A percentile compares a stretch with the other conserved stretches of the same genome.
Evolutionary conservation across 2,797 vertebrate species (phyloP).

Genomic region (Sebastiscus tertius): DNA sequence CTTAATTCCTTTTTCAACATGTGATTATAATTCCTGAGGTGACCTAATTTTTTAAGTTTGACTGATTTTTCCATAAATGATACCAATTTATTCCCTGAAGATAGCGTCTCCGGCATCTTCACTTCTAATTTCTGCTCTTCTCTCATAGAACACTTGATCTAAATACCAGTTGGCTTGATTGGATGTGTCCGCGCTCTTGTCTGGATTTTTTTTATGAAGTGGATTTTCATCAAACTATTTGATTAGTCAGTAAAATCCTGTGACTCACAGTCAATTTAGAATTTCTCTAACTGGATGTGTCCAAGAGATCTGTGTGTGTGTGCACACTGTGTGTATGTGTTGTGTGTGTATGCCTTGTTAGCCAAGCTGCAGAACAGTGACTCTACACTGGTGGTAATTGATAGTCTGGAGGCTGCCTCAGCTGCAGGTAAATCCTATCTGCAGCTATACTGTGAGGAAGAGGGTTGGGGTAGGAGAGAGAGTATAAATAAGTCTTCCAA

Average conservation of each 20-base stretch:
- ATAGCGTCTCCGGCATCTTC: slow-evolving; percentile 21
- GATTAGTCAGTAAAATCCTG: slow-evolving; percentile 45
- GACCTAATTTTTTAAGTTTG: slow-evolving; percentile 4
- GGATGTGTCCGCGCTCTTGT: slow-evolving; percentile 3
- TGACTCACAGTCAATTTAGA: slow-evolving; percentile 29
- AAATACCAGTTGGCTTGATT: slow-evolving; percentile 38
- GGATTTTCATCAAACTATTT: slow-evolving; percentile 36
- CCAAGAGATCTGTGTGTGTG: slow-evolving; percentile 11
- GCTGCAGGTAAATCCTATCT: slow-evolving; percentile 83
- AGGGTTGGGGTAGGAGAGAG: slow-evolving; percentile 23
- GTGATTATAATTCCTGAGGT: background rate
- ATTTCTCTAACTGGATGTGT: slow-evolving; percentile 49
- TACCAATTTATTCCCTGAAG: slow-evolving; percentile 11
- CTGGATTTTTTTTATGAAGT: slow-evolving; percentile 4
- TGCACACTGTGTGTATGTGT: background rate
- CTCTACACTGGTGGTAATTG: slow-evolving; percentile 81
- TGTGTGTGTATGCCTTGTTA: slow-evolving; percentile 56
- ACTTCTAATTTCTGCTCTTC: slow-evolving; percentile 7
- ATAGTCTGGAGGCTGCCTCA: slow-evolving; percentile 82
- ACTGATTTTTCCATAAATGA: background rate
- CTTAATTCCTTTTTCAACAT: background rate
- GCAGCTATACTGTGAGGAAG: slow-evolving; percentile 67
- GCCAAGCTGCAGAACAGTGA: slow-evolving; percentile 73
- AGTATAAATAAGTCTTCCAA: slow-evolving; percentile 74
- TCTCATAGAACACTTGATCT: slow-evolving; percentile 19